Base-by-base conservation (phyloP, 2,797 vertebrate species). In the Melanotaenia parkinsoni region DNA sequence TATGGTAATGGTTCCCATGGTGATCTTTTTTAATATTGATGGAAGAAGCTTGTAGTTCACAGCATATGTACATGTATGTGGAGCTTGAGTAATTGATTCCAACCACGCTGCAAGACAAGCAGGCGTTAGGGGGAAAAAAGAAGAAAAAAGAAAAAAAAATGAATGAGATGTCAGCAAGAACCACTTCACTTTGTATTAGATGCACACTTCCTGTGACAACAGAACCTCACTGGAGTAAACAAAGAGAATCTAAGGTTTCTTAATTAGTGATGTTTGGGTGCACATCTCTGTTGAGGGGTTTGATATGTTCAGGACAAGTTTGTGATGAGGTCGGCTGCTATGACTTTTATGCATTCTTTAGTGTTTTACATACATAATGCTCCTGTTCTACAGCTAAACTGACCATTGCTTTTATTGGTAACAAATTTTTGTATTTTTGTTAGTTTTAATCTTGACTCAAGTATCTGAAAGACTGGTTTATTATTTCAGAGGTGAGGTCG, bases 251-350 rank as follows among this genome's bases (percentile, higher is more conserved):
- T 50, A 2, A 62, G 54, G 50, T 47, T 7, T 66, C 32, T 65
- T 72, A 86, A 84, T 84, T 63, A 73, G 63, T 3, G 1, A 18
- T 58, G 63, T 58, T 5, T 6, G 67, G 66, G 43, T 1, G 20
- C 0, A 14, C 0, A 1, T 45, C 51, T 67, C 58, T 22, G n/a
- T 20, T 40, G 53, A 73, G 47, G 26, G 14, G 60, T 76, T 76
- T 81, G 58, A 85, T 76, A 56, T 57, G 58, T 76, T 74, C 62
- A 67, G 79, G 80, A 58, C 76, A 65, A 77, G 60, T 24, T 33
- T 63, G 71, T 70, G 78, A 51, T 56, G 66, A 78, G 13, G 32
- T 59, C 26, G 56, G 60, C 3, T 60, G 57, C 59, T 40, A 18
- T 32, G 45, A 58, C 20, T 22, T 30, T 0, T 20, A 8, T 37